These are phyloP conservation scores for Sus cebifrons DNA, from an alignment of 2,797 vertebrate genomes.

Conservation along the genomic window DNA sequence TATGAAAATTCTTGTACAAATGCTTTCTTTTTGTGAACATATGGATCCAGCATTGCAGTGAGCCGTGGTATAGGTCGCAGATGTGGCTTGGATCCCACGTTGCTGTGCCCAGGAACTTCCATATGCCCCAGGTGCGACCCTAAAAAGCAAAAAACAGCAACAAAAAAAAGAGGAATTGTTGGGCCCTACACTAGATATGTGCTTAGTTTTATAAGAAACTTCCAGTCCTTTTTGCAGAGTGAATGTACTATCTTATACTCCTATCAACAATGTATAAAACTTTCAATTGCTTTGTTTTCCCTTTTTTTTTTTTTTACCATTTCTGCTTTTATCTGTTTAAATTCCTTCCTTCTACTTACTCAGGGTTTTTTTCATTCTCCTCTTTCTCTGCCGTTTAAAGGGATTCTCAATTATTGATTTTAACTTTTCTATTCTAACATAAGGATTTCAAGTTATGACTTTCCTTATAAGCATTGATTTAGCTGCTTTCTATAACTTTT, in stretches of 20 bases:
- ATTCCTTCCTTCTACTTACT: conserved; percentile 7
- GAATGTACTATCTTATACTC: not conserved
- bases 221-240: not conserved
- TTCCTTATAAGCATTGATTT: not conserved
- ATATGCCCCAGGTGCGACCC: too few relatives aligned
- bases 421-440: not conserved
- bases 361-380: not conserved
- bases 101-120: too few relatives aligned
- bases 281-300: not conserved
- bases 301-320: not conserved
- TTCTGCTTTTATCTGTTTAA: not conserved
- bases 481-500: conserved; percentile 13
- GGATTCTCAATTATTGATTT: not conserved
- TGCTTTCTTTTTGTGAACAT: not conserved
- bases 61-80: too few relatives aligned
- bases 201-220: conserved; percentile 52
- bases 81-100: too few relatives aligned
- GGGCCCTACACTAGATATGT: not conserved
- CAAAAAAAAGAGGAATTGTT: not conserved
- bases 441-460: not conserved
- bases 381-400: not conserved
- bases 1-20: conserved; percentile 28
- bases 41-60: too few relatives aligned
- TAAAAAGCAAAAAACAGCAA: too few relatives aligned
- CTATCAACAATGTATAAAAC: not conserved